Conservation (phyloP, 2,113 vertebrate genomes). For the Seriola quinqueradiata region DNA sequence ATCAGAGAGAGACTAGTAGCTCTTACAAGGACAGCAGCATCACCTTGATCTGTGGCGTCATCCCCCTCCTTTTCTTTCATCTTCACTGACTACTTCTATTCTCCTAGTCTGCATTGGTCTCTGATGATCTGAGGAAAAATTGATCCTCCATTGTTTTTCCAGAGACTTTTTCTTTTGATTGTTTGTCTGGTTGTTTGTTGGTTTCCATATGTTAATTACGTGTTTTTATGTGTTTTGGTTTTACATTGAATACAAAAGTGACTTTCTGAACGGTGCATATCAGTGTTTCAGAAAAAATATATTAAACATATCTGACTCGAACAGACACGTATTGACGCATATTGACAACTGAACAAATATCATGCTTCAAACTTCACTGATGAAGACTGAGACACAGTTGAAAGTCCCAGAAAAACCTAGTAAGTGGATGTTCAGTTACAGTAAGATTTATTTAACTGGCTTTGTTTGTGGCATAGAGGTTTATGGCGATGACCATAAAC, state of each 20-base stretch:
- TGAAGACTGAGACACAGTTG: neutral
- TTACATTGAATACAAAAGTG: neutral
- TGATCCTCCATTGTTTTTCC: neutral
- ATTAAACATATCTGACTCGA: neutral
- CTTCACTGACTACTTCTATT: neutral
- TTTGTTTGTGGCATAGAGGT: neutral
- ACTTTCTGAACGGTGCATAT: neutral
- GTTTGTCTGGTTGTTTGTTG: neutral
- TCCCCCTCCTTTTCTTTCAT: neutral
- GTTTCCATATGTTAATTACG: neutral
- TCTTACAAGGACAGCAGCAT: neutral
- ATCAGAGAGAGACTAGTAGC: neutral
- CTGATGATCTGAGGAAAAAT: neutral
- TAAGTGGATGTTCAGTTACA: no score
- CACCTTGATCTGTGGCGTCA: neutral
- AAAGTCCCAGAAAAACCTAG: neutral
- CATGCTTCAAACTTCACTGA: neutral
- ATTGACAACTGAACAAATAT: no score
- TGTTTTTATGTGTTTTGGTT: conserved; percentile 1
- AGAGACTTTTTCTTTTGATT: neutral
- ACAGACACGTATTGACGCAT: neutral
- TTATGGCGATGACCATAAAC: neutral
- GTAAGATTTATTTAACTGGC: no score
- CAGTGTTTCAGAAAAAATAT: neutral
- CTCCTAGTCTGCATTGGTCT: neutral